Percentiles rank a stretch among this genome's conserved stretches.
Evolutionary conservation across 2,888 invertebrate genomes (phyloP).

Genomic region (Leucophenga montana): DNA sequence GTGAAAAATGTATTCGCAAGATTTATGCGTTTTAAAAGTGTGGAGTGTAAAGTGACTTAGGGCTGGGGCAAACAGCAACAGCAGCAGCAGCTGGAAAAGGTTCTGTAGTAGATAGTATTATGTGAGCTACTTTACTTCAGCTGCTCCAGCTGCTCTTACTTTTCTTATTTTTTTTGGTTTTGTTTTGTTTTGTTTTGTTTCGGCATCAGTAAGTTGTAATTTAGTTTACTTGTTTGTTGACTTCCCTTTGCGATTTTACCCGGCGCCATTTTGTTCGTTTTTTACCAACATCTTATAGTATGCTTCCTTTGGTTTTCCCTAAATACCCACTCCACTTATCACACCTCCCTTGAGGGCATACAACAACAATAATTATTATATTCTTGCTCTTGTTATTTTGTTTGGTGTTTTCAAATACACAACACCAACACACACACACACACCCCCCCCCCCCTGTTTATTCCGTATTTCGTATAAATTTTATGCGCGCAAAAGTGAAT

Average conservation of each 20-base stretch:
- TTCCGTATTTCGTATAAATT: background rate
- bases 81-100: too few relatives aligned
- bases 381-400: background rate
- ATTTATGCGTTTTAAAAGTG: too few relatives aligned
- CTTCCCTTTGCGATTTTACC: background rate
- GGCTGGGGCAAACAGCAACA: too few relatives aligned
- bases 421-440: too few relatives aligned
- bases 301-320: background rate
- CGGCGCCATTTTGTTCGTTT: background rate
- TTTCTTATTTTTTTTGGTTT: too few relatives aligned
- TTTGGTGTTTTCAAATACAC: too few relatives aligned
- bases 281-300: background rate
- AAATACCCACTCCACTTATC: background rate
- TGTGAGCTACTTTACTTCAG: conserved; percentile 39
- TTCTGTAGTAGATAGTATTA: too few relatives aligned
- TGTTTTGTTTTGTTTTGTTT: background rate
- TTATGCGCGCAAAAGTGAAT: conserved; percentile 7
- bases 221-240: conserved; percentile 18
- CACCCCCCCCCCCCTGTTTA: background rate
- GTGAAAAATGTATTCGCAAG: too few relatives aligned
- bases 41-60: too few relatives aligned
- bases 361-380: conserved; percentile 9
- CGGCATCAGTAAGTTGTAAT: conserved; percentile 19
- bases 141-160: background rate
- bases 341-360: background rate